Percentiles rank a stretch among this genome's conserved stretches.
These are phyloP conservation scores for Meloidogyne exigua DNA, from an alignment of 1,140 invertebrate species.

Conservation along the genomic window DNA sequence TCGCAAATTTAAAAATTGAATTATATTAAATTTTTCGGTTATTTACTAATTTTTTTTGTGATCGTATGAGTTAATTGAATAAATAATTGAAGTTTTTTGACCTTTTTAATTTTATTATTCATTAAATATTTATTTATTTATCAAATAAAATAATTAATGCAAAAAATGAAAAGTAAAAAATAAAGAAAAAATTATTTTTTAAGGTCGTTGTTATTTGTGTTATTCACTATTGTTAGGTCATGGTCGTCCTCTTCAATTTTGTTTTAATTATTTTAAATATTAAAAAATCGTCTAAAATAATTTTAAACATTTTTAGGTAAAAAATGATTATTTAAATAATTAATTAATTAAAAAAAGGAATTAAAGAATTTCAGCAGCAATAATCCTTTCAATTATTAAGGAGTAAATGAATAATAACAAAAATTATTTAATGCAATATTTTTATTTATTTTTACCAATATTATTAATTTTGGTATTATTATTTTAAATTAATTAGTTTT, in stretches of 20 bases:
- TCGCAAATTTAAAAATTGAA: neutral
- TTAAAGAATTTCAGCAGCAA: neutral
- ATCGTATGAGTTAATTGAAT: neutral
- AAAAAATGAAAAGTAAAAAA: neutral
- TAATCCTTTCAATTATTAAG: neutral
- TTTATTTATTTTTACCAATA: neutral
- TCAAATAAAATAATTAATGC: neutral
- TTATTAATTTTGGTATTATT: constrained; percentile 5
- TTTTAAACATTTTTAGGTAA: neutral
- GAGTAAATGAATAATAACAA: neutral
- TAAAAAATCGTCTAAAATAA: neutral
- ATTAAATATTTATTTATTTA: neutral
- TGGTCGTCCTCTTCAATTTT: neutral
- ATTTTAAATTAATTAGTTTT: neutral
- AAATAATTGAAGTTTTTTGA: neutral
- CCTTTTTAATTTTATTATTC: neutral
- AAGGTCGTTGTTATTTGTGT: neutral
- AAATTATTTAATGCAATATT: neutral
- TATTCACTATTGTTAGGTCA: neutral
- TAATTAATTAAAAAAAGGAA: neutral
- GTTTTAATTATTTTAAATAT: neutral
- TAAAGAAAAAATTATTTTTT: too few relatives aligned
- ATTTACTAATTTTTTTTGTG: neutral
- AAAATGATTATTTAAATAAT: too few relatives aligned
- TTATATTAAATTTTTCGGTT: neutral